Base-by-base conservation (phyloP, 2,113 vertebrate genomes). In the Ascaphus truei region DNA sequence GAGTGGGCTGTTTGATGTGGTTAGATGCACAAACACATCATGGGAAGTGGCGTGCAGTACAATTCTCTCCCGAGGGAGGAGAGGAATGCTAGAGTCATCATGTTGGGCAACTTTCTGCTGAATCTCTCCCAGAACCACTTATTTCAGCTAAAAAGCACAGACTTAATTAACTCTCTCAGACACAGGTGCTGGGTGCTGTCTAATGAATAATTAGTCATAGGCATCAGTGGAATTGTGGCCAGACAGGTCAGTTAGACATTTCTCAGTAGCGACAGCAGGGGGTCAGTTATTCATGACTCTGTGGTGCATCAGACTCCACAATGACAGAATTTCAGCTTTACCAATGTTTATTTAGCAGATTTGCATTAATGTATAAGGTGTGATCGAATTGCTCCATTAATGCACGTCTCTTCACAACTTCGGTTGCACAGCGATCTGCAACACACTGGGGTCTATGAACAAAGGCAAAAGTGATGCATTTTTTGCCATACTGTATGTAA, bases 141-240 rank as follows among this genome's bases (percentile, higher is more conserved):
- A 47, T 56, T 55, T 56, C 23, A 43, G 64, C 37, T 55, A 20
- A 29, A 30, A 55, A 66, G 36, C 50, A 29, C 11, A 50, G 30
- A 4, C 39, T 48, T 27, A 57, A 59, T 69, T 60, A 30, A 27
- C 16, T 36, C 23, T 41, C 16, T 31, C 3, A 29, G 56, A 39
- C 43, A 12, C 55, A 51, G 66, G 25, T 59, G 66, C 43, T 39
- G 65, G 31, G 3, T 48, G 6, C 25, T 50, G 41, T 39, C 29
- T 69, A 69, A 69, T 51, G 66, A 51, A 37, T 50, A 51, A 69
- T 69, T 56, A 50, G 60, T 68, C 65, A 65, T 7, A 30, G 5
- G 2, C 10, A 16, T 57, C 39, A 34, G 29, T 22, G 23, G 37
- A 6, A 22, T 13, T 16, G 16, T n/a, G n/a, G n/a, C n/a, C 25